A percentile compares a stretch with the other conserved stretches of the same genome.
These are phyloP conservation scores for Brachionus rotundiformis DNA, from an alignment of 1,140 invertebrate genomes.

Conservation along the genomic window DNA sequence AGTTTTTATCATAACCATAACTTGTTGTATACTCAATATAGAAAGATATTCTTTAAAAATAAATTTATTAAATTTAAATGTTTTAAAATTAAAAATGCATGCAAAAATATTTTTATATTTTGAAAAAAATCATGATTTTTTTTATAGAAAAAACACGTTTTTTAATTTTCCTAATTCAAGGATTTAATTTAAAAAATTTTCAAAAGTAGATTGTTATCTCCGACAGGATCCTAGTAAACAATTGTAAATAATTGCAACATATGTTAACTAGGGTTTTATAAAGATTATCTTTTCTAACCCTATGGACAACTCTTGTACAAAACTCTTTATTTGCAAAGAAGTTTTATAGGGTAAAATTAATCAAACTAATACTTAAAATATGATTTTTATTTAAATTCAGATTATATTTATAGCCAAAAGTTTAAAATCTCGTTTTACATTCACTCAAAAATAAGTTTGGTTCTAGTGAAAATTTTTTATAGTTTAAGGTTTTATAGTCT, in stretches of 20 bases:
- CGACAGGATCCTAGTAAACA: conserved; percentile 49
- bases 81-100: too few species aligned
- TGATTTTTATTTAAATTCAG: neutral
- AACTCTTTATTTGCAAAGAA: conserved; percentile 7
- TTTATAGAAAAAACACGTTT: too few species aligned
- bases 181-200: neutral
- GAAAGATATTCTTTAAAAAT: too few species aligned
- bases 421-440: neutral
- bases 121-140: too few species aligned
- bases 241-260: conserved; percentile 51
- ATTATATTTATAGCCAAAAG: neutral
- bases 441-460: neutral
- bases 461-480: neutral
- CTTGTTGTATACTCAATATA: too few species aligned
- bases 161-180: too few species aligned
- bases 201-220: neutral
- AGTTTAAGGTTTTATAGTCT: neutral
- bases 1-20: too few species aligned
- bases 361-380: neutral
- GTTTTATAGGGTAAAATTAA: conserved; percentile 39
- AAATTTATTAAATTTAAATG: too few species aligned
- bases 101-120: too few species aligned
- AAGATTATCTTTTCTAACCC: conserved; percentile 46
- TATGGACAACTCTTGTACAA: conserved; percentile 51
- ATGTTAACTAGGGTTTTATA: conserved; percentile 51